Evolutionary conservation across 2,888 invertebrate genomes (phyloP).

Genomic region (Rotaria socialis): DNA sequence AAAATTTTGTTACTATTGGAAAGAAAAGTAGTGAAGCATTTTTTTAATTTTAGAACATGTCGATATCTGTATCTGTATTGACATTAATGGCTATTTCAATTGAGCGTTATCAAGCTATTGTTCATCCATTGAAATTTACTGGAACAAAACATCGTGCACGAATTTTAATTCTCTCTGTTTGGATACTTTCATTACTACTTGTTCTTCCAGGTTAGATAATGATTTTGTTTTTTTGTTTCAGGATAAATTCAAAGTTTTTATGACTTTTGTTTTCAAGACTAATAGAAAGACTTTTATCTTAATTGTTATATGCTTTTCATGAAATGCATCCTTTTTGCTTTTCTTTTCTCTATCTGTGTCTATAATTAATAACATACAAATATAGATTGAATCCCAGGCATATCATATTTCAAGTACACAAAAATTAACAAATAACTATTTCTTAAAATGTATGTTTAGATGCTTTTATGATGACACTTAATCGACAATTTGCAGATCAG

Average conservation of each 20-base stretch:
- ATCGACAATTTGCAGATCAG: constrained; percentile 4
- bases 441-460: background rate
- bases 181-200: constrained; percentile 42
- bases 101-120: constrained; percentile 70
- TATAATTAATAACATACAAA: too few species aligned
- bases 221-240: background rate
- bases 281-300: too few species aligned
- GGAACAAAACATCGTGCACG: constrained; percentile 43
- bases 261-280: background rate
- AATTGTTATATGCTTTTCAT: too few species aligned
- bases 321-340: too few species aligned
- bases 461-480: constrained; percentile 25
- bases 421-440: too few species aligned
- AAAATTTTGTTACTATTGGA: background rate
- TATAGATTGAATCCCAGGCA: too few species aligned
- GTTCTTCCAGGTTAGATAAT: constrained; percentile 37
- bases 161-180: constrained; percentile 41
- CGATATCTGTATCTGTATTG: constrained; percentile 88
- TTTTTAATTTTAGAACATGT: constrained; percentile 61
- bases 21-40: background rate
- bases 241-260: background rate
- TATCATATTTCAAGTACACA: too few species aligned
- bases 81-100: constrained; percentile 94
- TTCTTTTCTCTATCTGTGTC: too few species aligned
- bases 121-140: constrained; percentile 46